Percentiles rank a stretch among this genome's conserved stretches.
Evolutionary conservation across 1,140 invertebrate species (phyloP).

Genomic region (Penaeus indicus): DNA sequence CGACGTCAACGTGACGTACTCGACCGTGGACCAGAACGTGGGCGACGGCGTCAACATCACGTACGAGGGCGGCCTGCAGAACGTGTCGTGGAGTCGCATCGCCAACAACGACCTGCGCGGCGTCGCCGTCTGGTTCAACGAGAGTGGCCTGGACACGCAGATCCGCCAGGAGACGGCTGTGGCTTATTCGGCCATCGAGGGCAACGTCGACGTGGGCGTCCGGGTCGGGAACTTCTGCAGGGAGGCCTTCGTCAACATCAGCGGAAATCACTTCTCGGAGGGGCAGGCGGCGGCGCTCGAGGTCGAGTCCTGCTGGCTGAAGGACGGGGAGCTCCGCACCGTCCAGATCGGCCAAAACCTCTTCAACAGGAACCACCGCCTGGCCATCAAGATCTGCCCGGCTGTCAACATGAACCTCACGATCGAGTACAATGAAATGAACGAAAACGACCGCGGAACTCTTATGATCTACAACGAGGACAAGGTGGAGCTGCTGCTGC

Average conservation of each 20-base stretch:
- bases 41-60: constrained; percentile 80
- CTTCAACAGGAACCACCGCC: constrained; percentile 82
- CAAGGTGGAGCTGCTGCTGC: constrained; percentile 77
- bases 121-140: constrained; percentile 89
- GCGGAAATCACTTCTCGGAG: constrained; percentile 85
- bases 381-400: constrained; percentile 85
- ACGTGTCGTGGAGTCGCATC: constrained; percentile 86
- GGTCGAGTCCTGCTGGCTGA: constrained; percentile 83
- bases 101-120: constrained; percentile 82
- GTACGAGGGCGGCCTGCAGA: constrained; percentile 89
- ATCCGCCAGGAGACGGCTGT: constrained; percentile 89
- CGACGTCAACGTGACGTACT: constrained; percentile 93
- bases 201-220: constrained; percentile 88
- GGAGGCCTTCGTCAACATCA: constrained; percentile 82
- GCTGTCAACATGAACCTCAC: constrained; percentile 84
- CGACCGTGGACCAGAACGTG: constrained; percentile 89
- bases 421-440: constrained; percentile 91
- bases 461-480: constrained; percentile 92
- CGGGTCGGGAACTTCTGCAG: constrained; percentile 78
- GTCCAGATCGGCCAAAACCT: constrained; percentile 89
- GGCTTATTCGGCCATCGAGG: constrained; percentile 87
- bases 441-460: constrained; percentile 83
- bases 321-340: constrained; percentile 24
- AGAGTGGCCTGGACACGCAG: constrained; percentile 75
- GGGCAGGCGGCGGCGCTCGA: constrained; percentile 82